phyloP scores from a whole-genome alignment of 2,113 vertebrate genomes.

The Eptesicus fuscus region DNA sequence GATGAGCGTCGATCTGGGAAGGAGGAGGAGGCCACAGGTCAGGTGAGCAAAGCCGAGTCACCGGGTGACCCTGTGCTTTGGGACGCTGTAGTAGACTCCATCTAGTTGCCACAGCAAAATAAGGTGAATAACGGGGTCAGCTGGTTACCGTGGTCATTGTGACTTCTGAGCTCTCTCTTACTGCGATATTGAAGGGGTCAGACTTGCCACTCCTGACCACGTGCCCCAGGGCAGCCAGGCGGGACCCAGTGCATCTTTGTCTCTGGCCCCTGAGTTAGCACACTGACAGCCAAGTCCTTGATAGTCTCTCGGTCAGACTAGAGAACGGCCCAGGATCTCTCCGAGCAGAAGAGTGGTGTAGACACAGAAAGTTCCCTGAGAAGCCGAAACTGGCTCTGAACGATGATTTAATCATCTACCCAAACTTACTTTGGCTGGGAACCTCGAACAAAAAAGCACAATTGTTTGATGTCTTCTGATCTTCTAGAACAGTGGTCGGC shows the following conservation, averaged over 20 bases:
- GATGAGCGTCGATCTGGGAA: not conserved
- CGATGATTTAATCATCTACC: not conserved
- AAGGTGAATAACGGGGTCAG: not conserved
- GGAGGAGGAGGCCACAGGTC: not conserved
- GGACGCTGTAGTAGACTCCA: not conserved
- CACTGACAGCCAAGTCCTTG: not conserved
- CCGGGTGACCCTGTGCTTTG: not conserved
- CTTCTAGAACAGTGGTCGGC: too few relatives aligned
- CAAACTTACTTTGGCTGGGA: conserved; percentile 19
- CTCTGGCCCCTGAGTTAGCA: not conserved
- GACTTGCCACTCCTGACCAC: not conserved
- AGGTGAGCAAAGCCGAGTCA: not conserved
- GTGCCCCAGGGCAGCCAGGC: not conserved
- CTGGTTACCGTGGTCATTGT: not conserved
- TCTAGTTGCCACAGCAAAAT: not conserved
- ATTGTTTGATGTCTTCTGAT: not conserved
- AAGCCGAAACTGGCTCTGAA: not conserved
- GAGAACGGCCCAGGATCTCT: not conserved
- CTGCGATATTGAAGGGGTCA: not conserved
- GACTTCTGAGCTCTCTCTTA: not conserved
- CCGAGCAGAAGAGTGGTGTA: not conserved
- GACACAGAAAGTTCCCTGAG: not conserved
- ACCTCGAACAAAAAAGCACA: not conserved
- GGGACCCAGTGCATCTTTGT: not conserved
- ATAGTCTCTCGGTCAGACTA: conserved; percentile 23